Evolutionary conservation across 2,888 invertebrate species (phyloP), one percentile per base, ranked within the genome.

Genomic region (Brachycybe producta): DNA sequence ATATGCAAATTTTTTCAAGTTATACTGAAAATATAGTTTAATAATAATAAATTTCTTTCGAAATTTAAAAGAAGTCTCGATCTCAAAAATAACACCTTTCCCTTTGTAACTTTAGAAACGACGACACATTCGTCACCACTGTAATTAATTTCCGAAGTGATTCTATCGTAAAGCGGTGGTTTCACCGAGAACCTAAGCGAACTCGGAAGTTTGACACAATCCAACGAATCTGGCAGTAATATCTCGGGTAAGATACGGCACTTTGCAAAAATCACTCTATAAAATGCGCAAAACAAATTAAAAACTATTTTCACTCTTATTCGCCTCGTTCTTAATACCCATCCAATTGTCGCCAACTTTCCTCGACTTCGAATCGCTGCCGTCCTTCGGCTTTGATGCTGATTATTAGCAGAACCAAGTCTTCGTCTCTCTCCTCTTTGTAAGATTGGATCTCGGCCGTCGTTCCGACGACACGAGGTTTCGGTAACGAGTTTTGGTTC

Each of bases 221-320:
- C 63, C 36, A 75, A 63, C 19, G 78, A 76, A 53, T 77, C 74
- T 1, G 71, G 69, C 44, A 82, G 65, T 30, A 69, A 67, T 38
- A 77, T 70, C 64, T 85, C 84, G 0, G 80, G 78, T 54, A 84
- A 64, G 51, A 84, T 77, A 62, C 73, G 72, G 0, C 84, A 80
- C 57, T 73, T 74, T 3, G 75, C 77, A 58, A 72, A 69, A 28
- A 73, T 67, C 50, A 74, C 70, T 40, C 69, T 72, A 55, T 56
- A 65, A 53, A 61, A 59, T n/a, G n/a, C n/a, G 28, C 15, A 48
- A 36, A 17, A 27, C 11, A 8, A 30, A 30, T 11, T n/a, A n/a
- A 11, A 30, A 30, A 8, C 32, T n/a, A 11, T 30, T 30, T 30
- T 30, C 32, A 30, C 8, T n/a, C n/a, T 30, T n/a, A 30, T 11